Conservation (phyloP, 1,140 invertebrate genomes). For the Saxidomus purpurata region DNA sequence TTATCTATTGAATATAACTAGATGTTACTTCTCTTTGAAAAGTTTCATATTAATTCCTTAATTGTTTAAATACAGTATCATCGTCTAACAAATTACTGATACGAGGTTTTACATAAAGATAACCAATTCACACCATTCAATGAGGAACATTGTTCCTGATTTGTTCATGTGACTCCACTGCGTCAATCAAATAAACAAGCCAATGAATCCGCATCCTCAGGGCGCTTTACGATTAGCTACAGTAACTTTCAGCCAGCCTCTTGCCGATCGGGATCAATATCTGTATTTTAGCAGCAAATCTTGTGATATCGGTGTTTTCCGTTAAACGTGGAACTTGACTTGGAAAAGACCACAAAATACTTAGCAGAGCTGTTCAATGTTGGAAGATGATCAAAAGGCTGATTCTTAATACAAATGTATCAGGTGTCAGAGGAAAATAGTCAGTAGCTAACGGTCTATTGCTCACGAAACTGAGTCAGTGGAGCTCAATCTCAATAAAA, state of each 20-base stretch:
- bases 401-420: too few relatives aligned
- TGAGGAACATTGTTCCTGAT: slow-evolving; percentile 54
- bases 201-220: slow-evolving; percentile 62
- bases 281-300: slow-evolving; percentile 2
- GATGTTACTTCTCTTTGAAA: slow-evolving; percentile 1
- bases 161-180: slow-evolving; percentile 41
- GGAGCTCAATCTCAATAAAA: too few relatives aligned
- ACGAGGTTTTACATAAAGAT: slow-evolving; percentile 18
- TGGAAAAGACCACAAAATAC: background rate
- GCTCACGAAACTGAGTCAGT: too few relatives aligned
- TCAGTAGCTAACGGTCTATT: too few relatives aligned
- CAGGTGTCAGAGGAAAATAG: too few relatives aligned
- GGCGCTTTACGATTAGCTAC: slow-evolving; percentile 67
- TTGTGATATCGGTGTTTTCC: background rate
- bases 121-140: slow-evolving; percentile 41
- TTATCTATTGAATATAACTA: background rate
- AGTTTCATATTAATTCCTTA: slow-evolving; percentile 40
- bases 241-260: slow-evolving; percentile 63
- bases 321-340: background rate
- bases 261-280: slow-evolving; percentile 51
- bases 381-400: too few relatives aligned
- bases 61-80: slow-evolving; percentile 62
- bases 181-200: slow-evolving; percentile 67
- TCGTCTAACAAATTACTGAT: slow-evolving; percentile 58
- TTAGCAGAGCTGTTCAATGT: background rate